Conservation (phyloP, 37 sponge, comb jelly and placozoan genomes). For the Chondrosia reniformis region DNA sequence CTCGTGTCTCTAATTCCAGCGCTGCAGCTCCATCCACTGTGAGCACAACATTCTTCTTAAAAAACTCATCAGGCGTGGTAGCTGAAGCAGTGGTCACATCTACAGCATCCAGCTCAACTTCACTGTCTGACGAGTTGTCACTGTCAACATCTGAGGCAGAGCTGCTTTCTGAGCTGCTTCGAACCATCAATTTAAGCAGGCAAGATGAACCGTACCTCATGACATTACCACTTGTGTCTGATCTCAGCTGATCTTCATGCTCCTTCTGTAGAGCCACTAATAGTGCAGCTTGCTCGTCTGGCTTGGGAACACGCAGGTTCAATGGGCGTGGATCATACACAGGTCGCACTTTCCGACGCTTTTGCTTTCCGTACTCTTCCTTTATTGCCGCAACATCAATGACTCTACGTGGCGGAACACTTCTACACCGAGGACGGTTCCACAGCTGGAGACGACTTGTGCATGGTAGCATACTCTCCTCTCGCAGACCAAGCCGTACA, state of each 20-base stretch:
- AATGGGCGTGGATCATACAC: slow-evolving; percentile 21
- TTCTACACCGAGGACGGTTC: slow-evolving; percentile 19
- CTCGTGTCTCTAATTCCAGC: not conserved
- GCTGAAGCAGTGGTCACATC: slow-evolving; percentile 4
- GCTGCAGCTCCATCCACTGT: not conserved
- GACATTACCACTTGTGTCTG: slow-evolving; percentile 14
- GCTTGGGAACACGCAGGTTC: slow-evolving; percentile 19
- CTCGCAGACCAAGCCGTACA: slow-evolving; percentile 26
- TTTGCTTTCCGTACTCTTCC: slow-evolving; percentile 11
- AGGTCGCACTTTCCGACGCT: not conserved
- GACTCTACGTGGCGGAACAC: slow-evolving; percentile 13
- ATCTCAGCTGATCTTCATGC: slow-evolving; percentile 19
- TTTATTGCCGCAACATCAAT: slow-evolving; percentile 10
- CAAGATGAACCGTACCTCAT: slow-evolving; percentile 19
- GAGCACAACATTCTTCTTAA: not conserved
- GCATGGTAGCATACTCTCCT: slow-evolving; percentile 15
- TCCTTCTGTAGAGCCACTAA: slow-evolving; percentile 5
- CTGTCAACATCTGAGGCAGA: slow-evolving; percentile 7
- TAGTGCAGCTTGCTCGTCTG: slow-evolving; percentile 11
- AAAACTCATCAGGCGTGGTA: not conserved
- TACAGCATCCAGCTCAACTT: slow-evolving; percentile 1
- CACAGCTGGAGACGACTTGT: slow-evolving; percentile 33
- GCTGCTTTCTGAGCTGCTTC: slow-evolving; percentile 3
- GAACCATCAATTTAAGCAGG: not conserved
- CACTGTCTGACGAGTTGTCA: not conserved